These are phyloP conservation scores for Ceratina australensis DNA, from an alignment of 1,140 invertebrate genomes.

Conservation along the genomic window DNA sequence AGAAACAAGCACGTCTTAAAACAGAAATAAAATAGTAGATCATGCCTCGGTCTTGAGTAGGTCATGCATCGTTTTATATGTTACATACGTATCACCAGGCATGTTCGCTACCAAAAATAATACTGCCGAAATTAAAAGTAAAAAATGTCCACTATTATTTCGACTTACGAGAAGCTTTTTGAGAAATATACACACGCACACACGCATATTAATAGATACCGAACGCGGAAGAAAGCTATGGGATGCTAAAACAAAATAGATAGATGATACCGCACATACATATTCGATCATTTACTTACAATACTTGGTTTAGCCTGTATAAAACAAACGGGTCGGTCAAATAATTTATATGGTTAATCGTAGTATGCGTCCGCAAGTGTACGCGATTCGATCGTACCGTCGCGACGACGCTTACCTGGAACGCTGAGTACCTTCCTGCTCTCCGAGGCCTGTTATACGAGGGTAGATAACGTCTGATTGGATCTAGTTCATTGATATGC, in stretches of 20 bases:
- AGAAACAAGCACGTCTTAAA: conserved; percentile 16
- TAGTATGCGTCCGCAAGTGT: neutral
- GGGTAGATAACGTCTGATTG: conserved; percentile 95
- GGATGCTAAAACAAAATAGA: conserved; percentile 8
- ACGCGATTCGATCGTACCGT: neutral
- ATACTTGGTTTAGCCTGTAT: conserved; percentile 86
- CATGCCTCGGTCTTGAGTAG: conserved; percentile 24
- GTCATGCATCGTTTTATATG: conserved; percentile 31
- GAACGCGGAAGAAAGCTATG: neutral
- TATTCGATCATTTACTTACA: conserved; percentile 83
- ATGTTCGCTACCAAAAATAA: neutral
- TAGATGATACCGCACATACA: conserved; percentile 37
- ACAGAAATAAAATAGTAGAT: conserved; percentile 13
- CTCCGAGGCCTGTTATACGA: conserved; percentile 95
- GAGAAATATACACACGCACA: conserved; percentile 7
- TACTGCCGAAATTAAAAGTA: neutral
- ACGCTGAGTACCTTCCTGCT: conserved; percentile 96
- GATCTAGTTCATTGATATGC: conserved; percentile 97
- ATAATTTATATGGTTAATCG: conserved; percentile 29
- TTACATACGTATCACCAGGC: neutral
- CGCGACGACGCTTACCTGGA: conserved; percentile 89
- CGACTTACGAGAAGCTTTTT: conserved; percentile 6
- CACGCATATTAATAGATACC: neutral
- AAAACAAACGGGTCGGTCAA: conserved; percentile 66
- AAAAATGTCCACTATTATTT: neutral